These are phyloP conservation scores for Xenopus laevis DNA, from an alignment of 2,113 vertebrate genomes.

Conservation along the genomic window DNA sequence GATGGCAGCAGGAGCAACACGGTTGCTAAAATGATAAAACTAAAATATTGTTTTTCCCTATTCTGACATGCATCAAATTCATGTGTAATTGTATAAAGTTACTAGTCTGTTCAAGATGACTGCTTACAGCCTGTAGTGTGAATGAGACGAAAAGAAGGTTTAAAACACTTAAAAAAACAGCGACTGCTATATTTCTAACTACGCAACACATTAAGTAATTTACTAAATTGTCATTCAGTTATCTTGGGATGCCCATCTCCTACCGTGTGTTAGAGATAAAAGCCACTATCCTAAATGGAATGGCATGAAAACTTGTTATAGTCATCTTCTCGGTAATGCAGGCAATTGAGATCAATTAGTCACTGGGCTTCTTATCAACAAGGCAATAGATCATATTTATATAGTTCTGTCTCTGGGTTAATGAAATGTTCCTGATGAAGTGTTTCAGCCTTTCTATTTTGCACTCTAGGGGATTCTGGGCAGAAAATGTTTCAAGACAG, in stretches of 20 bases:
- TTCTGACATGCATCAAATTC: no score
- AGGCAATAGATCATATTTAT: conserved; percentile 35
- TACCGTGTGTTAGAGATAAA: not conserved
- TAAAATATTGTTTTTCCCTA: not conserved
- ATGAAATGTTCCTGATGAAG: conserved; percentile 43
- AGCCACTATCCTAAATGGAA: not conserved
- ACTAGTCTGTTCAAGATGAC: no score
- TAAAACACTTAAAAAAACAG: not conserved
- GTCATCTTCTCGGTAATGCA: conserved; percentile 21
- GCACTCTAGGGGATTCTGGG: conserved; percentile 19
- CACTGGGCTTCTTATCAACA: conserved; percentile 24
- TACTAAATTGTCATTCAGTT: not conserved
- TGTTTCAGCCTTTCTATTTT: conserved; percentile 30
- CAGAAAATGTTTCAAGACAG: conserved; percentile 11
- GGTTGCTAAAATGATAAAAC: no score
- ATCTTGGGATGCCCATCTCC: not conserved
- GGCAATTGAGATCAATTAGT: conserved; percentile 32
- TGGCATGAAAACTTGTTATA: not conserved
- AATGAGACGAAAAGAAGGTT: no score
- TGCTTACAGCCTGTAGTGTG: no score
- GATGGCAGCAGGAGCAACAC: not conserved
- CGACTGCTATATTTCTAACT: not conserved
- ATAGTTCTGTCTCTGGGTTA: conserved; percentile 25
- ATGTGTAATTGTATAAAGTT: no score
- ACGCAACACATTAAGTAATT: not conserved